Evolutionary conservation across 2,888 invertebrate genomes (phyloP), one percentile per base, ranked within the genome.

Genomic region (Masnerella sp.): DNA sequence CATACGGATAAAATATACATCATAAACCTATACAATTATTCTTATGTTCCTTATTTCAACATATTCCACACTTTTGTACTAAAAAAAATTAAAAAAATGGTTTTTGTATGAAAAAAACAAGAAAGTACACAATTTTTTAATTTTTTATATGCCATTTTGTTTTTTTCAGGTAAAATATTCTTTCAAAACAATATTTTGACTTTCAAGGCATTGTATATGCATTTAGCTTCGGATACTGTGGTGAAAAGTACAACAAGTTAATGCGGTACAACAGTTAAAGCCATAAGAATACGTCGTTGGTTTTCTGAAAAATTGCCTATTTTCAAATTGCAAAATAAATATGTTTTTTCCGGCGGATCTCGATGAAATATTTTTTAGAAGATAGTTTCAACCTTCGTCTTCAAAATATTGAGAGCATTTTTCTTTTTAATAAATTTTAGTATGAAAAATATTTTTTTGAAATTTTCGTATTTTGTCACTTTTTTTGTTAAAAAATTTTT

Each of bases 151-250:
- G 25, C 25, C 25, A 32, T 32, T 32, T 32, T 9, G n/a, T 32
- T 32, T 32, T 32, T n/a, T 32, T 32, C 32, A n/a, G 32, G n/a
- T 32, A 36, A 36, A 36, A 36, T 36, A 12, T 36, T 36, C 12
- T 36, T 12, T 14, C 36, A 14, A 36, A 36, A 36, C 36, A 14
- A 12, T 36, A 36, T 36, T 36, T 36, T 36, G 36, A 36, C 36
- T 36, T 36, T 36, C 36, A 36, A 36, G 36, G 36, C 36, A 36
- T 36, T 36, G 14, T 36, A 36, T 36, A 36, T 14, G 9, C 14
- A 36, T 36, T 36, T 36, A 36, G n/a, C 36, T 36, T 36, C 36
- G 36, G 12, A 14, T 36, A 36, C 36, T 36, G 36, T 36, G 36
- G 12, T 36, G 12, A 36, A 36, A 36, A 11, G 36, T 36, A 14